phyloP scores from a whole-genome alignment of 1,140 invertebrate genomes.

The Tigriopus japonicus region DNA sequence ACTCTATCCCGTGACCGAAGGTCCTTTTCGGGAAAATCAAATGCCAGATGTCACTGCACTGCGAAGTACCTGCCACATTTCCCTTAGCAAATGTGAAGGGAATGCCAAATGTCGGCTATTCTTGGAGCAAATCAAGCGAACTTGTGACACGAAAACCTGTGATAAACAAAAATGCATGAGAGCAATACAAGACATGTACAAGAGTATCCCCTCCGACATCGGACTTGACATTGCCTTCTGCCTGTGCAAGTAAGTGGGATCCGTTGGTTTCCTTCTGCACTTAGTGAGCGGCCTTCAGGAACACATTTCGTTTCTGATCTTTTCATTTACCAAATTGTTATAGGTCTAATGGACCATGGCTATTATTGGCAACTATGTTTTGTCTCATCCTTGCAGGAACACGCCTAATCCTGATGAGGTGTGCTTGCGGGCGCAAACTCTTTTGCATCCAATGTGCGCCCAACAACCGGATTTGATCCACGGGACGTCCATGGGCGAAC shows the following conservation, averaged over 20 bases:
- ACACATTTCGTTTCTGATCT: too few species aligned
- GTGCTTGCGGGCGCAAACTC: slow-evolving; percentile 65
- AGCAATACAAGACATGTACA: slow-evolving; percentile 62
- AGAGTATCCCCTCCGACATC: slow-evolving; percentile 49
- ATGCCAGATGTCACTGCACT: slow-evolving; percentile 1
- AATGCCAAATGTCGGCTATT: slow-evolving; percentile 48
- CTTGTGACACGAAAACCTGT: slow-evolving; percentile 47
- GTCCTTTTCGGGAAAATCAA: too few species aligned
- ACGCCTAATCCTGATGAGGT: slow-evolving; percentile 56
- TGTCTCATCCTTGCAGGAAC: slow-evolving; percentile 35
- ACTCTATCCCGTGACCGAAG: too few species aligned
- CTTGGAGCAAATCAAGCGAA: slow-evolving; percentile 53
- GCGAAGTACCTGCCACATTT: slow-evolving; percentile 44
- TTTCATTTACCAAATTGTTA: too few species aligned
- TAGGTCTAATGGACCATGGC: too few species aligned
- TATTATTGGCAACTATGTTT: neutral
- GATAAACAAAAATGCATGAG: slow-evolving; percentile 66
- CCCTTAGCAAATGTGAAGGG: slow-evolving; percentile 49
- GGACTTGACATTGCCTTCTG: slow-evolving; percentile 75
- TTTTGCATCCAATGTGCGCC: slow-evolving; percentile 64
- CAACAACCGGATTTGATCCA: slow-evolving; percentile 47
- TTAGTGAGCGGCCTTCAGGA: too few species aligned
- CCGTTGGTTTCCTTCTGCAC: neutral
- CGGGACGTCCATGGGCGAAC: neutral
- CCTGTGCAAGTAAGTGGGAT: slow-evolving; percentile 59